Percentiles rank a stretch among this genome's conserved stretches.
Evolutionary conservation across 2,113 vertebrate species (phyloP).

Genomic region (Noturus placidus): DNA sequence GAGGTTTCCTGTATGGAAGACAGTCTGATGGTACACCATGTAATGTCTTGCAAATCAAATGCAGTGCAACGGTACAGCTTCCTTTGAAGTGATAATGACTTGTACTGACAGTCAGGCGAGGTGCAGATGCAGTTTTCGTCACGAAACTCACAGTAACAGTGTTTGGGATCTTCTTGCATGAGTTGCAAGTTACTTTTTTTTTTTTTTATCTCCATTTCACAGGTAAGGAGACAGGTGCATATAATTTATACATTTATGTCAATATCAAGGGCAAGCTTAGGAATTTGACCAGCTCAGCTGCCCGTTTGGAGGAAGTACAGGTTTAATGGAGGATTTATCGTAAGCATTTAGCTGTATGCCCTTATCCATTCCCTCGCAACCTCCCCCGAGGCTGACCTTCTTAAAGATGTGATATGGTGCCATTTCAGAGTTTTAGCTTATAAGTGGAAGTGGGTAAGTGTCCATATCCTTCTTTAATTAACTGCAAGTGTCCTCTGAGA

Average conservation of each 20-base stretch:
- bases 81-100: constrained; percentile 57
- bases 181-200: not conserved
- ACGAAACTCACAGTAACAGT: constrained; percentile 14
- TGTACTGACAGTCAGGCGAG: constrained; percentile 29
- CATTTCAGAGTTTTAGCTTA: constrained; percentile 24
- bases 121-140: constrained; percentile 34
- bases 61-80: constrained; percentile 13
- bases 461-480: constrained; percentile 50
- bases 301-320: not conserved
- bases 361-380: constrained; percentile 8
- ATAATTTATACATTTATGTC: constrained; percentile 13
- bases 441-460: constrained; percentile 15
- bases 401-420: constrained; percentile 17
- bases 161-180: not conserved
- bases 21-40: constrained; percentile 3
- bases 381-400: constrained; percentile 15
- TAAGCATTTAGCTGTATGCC: constrained; percentile 22
- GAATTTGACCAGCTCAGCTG: constrained; percentile 10
- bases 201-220: not conserved
- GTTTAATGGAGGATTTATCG: constrained; percentile 40
- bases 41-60: constrained; percentile 42
- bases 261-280: not conserved
- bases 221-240: not conserved
- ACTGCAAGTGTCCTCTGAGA: constrained; percentile 44
- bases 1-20: constrained; percentile 3